A percentile compares a stretch with the other conserved stretches of the same genome.
Evolutionary conservation across 2,888 invertebrate species (phyloP).

Genomic region (Epinotia bilunana): DNA sequence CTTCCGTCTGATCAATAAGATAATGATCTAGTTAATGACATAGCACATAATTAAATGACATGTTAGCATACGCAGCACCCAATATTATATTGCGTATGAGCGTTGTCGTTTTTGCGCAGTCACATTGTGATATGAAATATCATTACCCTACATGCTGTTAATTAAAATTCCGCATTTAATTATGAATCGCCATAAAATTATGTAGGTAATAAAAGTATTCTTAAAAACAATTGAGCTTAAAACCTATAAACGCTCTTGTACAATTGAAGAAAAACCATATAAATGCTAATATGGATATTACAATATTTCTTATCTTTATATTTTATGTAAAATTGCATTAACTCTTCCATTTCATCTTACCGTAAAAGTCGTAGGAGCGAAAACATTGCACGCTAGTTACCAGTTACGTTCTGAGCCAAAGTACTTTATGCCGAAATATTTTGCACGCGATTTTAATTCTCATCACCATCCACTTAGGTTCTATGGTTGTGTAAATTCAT

Average conservation of each 20-base stretch:
- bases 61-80: no score
- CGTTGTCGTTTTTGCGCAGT: neutral
- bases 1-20: neutral
- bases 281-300: neutral
- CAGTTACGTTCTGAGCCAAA: constrained; percentile 4
- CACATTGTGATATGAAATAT: neutral
- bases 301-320: neutral
- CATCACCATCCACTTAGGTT: neutral
- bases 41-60: neutral
- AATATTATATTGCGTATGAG: neutral
- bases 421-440: neutral
- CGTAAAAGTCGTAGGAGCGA: constrained; percentile 34
- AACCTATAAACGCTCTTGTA: neutral
- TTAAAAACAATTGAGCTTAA: neutral
- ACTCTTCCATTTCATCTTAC: constrained; percentile 24
- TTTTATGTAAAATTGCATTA: neutral
- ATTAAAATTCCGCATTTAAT: no score
- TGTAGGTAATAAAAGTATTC: neutral
- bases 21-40: neutral
- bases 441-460: neutral
- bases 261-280: neutral
- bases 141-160: neutral
- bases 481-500: neutral
- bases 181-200: no score
- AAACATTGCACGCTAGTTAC: constrained; percentile 30